Evolutionary conservation across 2,888 invertebrate species (phyloP).

Genomic region (Zeuzera pyrina): DNA sequence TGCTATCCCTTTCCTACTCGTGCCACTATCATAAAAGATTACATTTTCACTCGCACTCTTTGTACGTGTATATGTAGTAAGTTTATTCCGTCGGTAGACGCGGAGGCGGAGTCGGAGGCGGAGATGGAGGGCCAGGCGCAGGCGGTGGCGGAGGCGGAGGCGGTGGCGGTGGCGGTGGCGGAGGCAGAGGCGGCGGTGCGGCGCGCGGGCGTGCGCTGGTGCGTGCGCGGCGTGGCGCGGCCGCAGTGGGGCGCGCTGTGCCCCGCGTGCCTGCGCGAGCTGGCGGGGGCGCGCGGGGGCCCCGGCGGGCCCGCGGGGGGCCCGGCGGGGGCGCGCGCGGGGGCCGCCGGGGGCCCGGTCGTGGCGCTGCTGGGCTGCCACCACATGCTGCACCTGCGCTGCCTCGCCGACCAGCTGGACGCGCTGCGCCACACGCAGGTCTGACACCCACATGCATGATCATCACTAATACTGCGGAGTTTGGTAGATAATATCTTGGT

Average conservation of each 20-base stretch:
- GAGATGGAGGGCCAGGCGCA: background rate
- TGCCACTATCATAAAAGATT: no score
- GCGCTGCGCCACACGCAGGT: background rate
- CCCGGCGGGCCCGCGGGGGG: slow-evolving; percentile 79
- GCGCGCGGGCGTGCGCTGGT: slow-evolving; percentile 51
- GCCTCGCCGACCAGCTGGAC: slow-evolving; percentile 81
- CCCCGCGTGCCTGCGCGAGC: slow-evolving; percentile 81
- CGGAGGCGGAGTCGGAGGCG: no score
- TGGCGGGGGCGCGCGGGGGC: slow-evolving; percentile 74
- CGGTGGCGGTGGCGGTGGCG: slow-evolving; percentile 15
- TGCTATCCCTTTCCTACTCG: no score
- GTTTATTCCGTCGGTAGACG: no score
- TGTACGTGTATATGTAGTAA: no score
- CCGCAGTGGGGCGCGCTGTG: slow-evolving; percentile 79
- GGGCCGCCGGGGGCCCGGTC: slow-evolving; percentile 72
- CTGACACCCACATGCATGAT: no score
- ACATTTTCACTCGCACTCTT: no score
- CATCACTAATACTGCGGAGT: no score
- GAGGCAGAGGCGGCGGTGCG: slow-evolving; percentile 15
- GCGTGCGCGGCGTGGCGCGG: slow-evolving; percentile 78
- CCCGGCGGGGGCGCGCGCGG: slow-evolving; percentile 80
- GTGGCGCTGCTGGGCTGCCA: slow-evolving; percentile 81
- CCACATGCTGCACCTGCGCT: slow-evolving; percentile 86
- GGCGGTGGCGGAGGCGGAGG: slow-evolving; percentile 4
- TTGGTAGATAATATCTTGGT: no score